Percentiles rank a stretch among this genome's conserved stretches.
Evolutionary conservation across 1,140 invertebrate genomes (phyloP).

Genomic region (Drosophila truncata): DNA sequence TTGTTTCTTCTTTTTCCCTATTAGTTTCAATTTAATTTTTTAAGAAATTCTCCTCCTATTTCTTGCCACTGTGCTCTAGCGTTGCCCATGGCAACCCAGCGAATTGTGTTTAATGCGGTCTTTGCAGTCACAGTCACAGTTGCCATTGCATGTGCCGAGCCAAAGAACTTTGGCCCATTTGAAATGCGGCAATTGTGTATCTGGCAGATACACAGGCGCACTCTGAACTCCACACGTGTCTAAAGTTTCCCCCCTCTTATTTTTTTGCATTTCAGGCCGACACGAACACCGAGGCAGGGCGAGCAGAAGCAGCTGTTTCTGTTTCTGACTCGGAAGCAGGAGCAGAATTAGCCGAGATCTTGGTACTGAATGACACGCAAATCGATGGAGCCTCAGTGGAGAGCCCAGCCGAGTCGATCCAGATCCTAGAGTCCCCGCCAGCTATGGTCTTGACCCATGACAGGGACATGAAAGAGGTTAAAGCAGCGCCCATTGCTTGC

Average conservation of each 20-base stretch:
- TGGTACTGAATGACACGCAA: conserved; percentile 82
- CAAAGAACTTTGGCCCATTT: conserved; percentile 65
- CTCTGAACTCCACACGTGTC: conserved; percentile 73
- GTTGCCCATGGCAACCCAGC: conserved; percentile 46
- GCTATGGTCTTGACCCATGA: conserved; percentile 42
- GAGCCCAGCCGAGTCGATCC: conserved; percentile 5
- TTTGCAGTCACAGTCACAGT: conserved; percentile 22
- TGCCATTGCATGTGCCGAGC: conserved; percentile 32
- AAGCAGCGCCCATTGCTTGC: conserved; percentile 76
- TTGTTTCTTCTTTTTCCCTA: not conserved
- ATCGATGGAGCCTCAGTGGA: conserved; percentile 58
- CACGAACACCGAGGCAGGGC: conserved; percentile 52
- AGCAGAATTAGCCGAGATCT: conserved; percentile 75
- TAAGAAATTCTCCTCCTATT: not conserved
- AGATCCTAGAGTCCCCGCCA: conserved; percentile 48
- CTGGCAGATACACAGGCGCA: conserved; percentile 45
- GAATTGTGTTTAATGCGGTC: conserved; percentile 57
- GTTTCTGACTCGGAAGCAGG: conserved; percentile 25
- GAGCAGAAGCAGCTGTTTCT: conserved; percentile 52
- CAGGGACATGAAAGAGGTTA: conserved; percentile 54
- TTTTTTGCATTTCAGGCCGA: conserved; percentile 41
- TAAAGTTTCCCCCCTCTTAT: conserved; percentile 20
- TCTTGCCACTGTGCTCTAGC: conserved; percentile 6
- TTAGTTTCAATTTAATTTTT: not conserved
- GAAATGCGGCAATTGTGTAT: conserved; percentile 60